These are phyloP conservation scores for Ochropacha duplaris DNA, from an alignment of 2,888 invertebrate genomes.

Conservation along the genomic window DNA sequence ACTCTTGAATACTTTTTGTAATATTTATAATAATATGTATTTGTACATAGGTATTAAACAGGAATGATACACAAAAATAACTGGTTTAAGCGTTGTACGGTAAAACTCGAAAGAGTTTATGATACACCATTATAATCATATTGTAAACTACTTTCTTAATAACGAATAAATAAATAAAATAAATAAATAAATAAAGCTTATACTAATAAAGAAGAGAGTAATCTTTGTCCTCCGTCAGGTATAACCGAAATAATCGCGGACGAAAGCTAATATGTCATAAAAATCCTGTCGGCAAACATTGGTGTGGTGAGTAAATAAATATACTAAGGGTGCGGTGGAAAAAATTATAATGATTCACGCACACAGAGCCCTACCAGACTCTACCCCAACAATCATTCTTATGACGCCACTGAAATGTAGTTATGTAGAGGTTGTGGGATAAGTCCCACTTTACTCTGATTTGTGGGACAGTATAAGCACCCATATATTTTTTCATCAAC, in stretches of 20 bases:
- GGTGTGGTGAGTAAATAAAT: not conserved
- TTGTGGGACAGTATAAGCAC: constrained; percentile 57
- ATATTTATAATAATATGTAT: no score
- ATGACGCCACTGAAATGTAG: constrained; percentile 33
- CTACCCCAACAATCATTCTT: not conserved
- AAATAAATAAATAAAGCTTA: no score
- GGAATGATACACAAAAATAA: no score
- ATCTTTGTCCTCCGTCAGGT: not conserved
- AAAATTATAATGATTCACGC: constrained; percentile 1
- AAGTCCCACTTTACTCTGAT: constrained; percentile 57
- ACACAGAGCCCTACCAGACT: constrained; percentile 1
- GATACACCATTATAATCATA: no score
- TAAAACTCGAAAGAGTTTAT: no score
- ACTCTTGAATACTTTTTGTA: no score
- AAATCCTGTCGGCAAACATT: not conserved
- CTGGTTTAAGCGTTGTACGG: no score
- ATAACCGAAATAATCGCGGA: not conserved
- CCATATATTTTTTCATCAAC: constrained; percentile 62
- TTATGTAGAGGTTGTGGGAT: constrained; percentile 42
- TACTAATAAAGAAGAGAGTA: not conserved
- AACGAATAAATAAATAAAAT: no score
- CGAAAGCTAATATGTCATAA: not conserved
- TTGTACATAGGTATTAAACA: no score
- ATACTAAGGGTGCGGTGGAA: not conserved
- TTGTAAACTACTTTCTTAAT: no score